Evolutionary conservation across 2,113 vertebrate species (phyloP), one percentile per base, ranked within the genome.

Genomic region (Corvus moneduloides): DNA sequence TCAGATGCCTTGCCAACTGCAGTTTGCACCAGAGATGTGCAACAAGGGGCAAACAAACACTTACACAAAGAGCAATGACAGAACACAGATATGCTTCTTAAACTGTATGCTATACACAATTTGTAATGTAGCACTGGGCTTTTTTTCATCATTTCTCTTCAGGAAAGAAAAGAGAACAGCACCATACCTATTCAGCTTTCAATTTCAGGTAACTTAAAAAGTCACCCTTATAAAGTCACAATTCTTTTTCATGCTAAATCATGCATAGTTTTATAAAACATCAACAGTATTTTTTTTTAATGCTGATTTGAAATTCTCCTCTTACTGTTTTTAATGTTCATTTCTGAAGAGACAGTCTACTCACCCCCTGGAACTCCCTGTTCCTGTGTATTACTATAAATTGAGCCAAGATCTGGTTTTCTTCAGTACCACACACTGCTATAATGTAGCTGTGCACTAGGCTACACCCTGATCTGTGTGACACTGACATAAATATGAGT

Each of bases 1-100:
- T 75, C 73, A 84, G 75, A 84, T 78, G 52, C 27, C 43, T 80
- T 44, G 13, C 55, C 55, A 80, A 71, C 49, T 76, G 55, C n/a
- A 46, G 71, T 90, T 89, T 86, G 51, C 59, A 71, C 68, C 78
- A 73, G 51, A 82, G 32, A 69, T 24, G 56, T 44, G 75, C 66
- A 91, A 73, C 16, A 84, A 35, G 30, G 61, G 24, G 64, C 41
- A 90, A 96, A 92, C 27, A 90, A 93, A 88, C 78, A 87, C n/a
- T 71, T 63, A 52, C 1, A 84, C 32, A 67, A 78, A 92, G 62
- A 84, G 39, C 69, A 75, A 11, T 46, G 61, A 81, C 68, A 91
- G 68, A 96, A 86, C 23, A 67, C 46, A 88, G 56, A 81, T 52
- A 71, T 2, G 51, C 27, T 75, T 90, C 67, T 77, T 67, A 64